Base-by-base conservation (phyloP, 2,113 vertebrate species). In the Sphyrna mokarran region DNA sequence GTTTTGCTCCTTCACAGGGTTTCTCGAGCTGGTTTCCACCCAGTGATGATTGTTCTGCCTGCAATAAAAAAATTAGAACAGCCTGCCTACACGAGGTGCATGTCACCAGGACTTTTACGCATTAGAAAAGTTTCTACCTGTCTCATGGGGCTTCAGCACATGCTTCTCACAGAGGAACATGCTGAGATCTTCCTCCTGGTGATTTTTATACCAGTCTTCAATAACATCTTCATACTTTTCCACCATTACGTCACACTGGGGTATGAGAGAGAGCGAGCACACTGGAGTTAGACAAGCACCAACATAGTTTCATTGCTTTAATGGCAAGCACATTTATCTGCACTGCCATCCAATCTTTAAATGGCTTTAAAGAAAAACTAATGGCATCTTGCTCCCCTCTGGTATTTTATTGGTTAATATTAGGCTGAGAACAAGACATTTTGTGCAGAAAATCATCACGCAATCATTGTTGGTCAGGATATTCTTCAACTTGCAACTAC, bases 181-280 rank as follows among this genome's bases (percentile, higher is more conserved):
- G 7, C 98, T 99, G 96, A 99, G 98, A 96, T 99, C 99, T 69
- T 99, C 98, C 0, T 98, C 98, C 97, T 99, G 99, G 96, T 97
- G 98, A 68, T 99, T 98, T 96, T 98, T 97, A 97, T 99, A 99
- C 99, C 99, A 99, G 96, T 99, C 99, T 96, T 99, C 99, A 0
- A 99, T 99, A 96, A 99, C 99, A 0, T 99, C 98, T 97, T 99
- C 99, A 0, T 98, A 99, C 97, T 98, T 97, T 95, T 99, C 99
- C 87, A 99, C 97, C 98, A 99, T 96, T 96, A 98, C 97, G 0
- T 99, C 99, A 0, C 99, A 99, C 99, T 99, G 96, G 58, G 40
- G 72, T 13, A 70, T n/a, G 76, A 58, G 72, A 93, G 37, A 87
- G 85, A 87, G 37, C 40, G 14, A 95, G 68, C 66, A 95, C 68